Evolutionary conservation across 2,888 invertebrate species (phyloP).

Genomic region (Macaria liturata): DNA sequence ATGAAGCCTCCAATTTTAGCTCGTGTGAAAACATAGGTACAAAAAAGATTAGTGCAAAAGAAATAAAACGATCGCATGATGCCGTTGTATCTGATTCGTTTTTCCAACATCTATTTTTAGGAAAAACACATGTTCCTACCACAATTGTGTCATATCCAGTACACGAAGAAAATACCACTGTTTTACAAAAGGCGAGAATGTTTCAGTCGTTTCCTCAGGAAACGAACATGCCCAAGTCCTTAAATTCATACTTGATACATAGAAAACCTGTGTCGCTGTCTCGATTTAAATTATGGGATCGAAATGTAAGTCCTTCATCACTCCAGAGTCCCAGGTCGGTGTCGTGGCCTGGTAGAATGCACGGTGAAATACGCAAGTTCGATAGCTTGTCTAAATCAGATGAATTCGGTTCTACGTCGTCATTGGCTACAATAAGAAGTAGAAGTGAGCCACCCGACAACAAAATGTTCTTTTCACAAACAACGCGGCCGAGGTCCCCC

Average conservation of each 20-base stretch:
- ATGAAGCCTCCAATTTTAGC: slow-evolving; percentile 55
- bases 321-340: slow-evolving; percentile 84
- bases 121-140: slow-evolving; percentile 59
- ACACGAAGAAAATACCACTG: slow-evolving; percentile 78
- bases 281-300: slow-evolving; percentile 87
- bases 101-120: slow-evolving; percentile 88
- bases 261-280: slow-evolving; percentile 89
- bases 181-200: slow-evolving; percentile 87
- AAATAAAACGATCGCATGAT: slow-evolving; percentile 83
- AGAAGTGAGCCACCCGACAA: slow-evolving; percentile 85
- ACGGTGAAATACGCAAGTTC: slow-evolving; percentile 76
- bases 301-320: slow-evolving; percentile 70
- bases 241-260: slow-evolving; percentile 86
- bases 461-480: slow-evolving; percentile 80
- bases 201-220: slow-evolving; percentile 83
- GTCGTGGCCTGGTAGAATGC: slow-evolving; percentile 84
- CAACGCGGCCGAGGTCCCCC: slow-evolving; percentile 72
- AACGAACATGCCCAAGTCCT: slow-evolving; percentile 80
- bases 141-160: slow-evolving; percentile 46
- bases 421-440: slow-evolving; percentile 81
- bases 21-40: slow-evolving; percentile 51
- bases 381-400: slow-evolving; percentile 69
- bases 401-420: slow-evolving; percentile 73
- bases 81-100: slow-evolving; percentile 85
- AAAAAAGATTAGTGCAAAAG: slow-evolving; percentile 58